Conservation (phyloP, 2,888 invertebrate species). For the Eupithecia insigniata region DNA sequence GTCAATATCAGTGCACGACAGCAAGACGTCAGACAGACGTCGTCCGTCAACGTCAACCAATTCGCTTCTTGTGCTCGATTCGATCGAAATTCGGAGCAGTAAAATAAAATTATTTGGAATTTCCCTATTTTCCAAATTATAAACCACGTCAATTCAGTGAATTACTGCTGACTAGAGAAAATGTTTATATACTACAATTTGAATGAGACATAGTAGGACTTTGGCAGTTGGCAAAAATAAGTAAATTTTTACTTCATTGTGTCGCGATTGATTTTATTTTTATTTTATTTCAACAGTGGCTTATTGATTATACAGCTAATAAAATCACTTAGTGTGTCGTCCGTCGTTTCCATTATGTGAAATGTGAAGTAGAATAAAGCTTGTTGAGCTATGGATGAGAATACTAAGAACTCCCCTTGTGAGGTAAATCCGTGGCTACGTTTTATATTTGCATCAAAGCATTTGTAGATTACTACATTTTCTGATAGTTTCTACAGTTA, state of each 20-base stretch:
- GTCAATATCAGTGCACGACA: not conserved
- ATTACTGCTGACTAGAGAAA: constrained; percentile 16
- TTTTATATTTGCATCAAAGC: constrained; percentile 54
- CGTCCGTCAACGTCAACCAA: not conserved
- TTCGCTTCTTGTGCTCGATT: not conserved
- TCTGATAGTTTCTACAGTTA: constrained; percentile 33
- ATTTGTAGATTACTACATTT: constrained; percentile 51
- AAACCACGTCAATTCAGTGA: constrained; percentile 17
- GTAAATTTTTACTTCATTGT: constrained; percentile 73
- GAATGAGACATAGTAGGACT: constrained; percentile 44
- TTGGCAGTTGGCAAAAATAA: constrained; percentile 61
- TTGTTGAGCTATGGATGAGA: constrained; percentile 79
- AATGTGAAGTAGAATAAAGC: constrained; percentile 72
- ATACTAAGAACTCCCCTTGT: constrained; percentile 79
- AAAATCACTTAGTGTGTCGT: constrained; percentile 73
- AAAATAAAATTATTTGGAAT: constrained; percentile 50
- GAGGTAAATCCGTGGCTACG: constrained; percentile 76
- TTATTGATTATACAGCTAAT: constrained; percentile 78
- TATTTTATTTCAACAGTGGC: constrained; percentile 78
- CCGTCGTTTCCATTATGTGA: constrained; percentile 72
- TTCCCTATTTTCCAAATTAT: constrained; percentile 40
- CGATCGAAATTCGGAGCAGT: constrained; percentile 6
- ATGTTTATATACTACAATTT: constrained; percentile 38
- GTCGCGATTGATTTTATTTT: constrained; percentile 78
- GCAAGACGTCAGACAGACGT: not conserved